phyloP scores from a whole-genome alignment of 2,888 invertebrate genomes.

The Ferdinandea cuprea region DNA sequence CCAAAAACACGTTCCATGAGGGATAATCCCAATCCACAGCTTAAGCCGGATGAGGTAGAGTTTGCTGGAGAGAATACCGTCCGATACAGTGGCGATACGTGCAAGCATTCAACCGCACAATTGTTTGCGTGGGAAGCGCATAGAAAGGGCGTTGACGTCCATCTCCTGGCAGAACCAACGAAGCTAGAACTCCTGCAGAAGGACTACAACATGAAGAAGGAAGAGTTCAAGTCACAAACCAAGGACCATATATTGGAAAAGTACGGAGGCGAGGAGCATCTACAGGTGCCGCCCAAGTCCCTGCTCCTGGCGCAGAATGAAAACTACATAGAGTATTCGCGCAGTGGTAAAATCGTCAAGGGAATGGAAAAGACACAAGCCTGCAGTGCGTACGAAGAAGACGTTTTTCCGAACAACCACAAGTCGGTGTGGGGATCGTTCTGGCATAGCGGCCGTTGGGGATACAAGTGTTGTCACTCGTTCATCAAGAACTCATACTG shows the following conservation, averaged over 20 bases:
- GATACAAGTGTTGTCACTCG: constrained; percentile 97
- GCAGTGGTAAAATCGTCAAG: constrained; percentile 93
- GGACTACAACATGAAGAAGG: constrained; percentile 95
- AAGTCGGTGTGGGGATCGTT: constrained; percentile 97
- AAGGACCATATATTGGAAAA: constrained; percentile 93
- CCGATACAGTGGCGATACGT: constrained; percentile 96
- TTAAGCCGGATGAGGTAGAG: constrained; percentile 86
- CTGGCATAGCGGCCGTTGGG: constrained; percentile 97
- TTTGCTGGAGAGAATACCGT: constrained; percentile 99
- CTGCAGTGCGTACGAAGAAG: constrained; percentile 96
- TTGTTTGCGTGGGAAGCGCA: constrained; percentile 99
- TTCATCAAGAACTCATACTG: constrained; percentile 85
- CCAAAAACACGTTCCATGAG: constrained; percentile 99
- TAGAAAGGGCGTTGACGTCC: constrained; percentile 95
- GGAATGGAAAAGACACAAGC: constrained; percentile 95
- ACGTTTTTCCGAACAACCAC: constrained; percentile 95
- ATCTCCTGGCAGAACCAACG: constrained; percentile 98
- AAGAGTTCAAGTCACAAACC: constrained; percentile 93
- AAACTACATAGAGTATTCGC: constrained; percentile 96
- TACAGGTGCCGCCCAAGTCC: constrained; percentile 94
- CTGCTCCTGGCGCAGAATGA: constrained; percentile 95
- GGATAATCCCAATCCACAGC: constrained; percentile 93
- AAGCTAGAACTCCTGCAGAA: constrained; percentile 95
- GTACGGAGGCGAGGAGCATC: constrained; percentile 97
- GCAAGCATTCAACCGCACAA: constrained; percentile 94